phyloP scores from a whole-genome alignment of 2,113 vertebrate genomes.

The Indicator maculatus region DNA sequence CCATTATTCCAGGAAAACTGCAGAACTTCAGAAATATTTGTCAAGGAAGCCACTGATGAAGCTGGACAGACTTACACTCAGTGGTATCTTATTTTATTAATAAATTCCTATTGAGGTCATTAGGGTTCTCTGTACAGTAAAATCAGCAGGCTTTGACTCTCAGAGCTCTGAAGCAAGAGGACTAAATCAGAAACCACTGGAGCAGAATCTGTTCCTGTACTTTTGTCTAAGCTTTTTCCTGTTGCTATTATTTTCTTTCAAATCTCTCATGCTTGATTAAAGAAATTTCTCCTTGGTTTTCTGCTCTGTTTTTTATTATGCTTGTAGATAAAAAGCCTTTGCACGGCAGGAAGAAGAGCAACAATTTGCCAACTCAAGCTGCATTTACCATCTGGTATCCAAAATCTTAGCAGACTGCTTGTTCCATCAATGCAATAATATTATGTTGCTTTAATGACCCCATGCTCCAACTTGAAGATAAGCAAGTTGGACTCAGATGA shows the following conservation, averaged over 20 bases:
- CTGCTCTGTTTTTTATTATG: conserved; percentile 39
- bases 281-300: conserved; percentile 39
- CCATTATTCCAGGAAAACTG: background rate
- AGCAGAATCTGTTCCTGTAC: background rate
- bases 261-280: conserved; percentile 51
- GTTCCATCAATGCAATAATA: conserved; percentile 38
- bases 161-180: background rate
- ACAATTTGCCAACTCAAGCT: conserved; percentile 68
- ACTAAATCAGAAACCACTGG: conserved; percentile 19
- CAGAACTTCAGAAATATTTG: background rate
- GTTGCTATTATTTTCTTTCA: conserved; percentile 19
- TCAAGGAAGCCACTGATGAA: background rate
- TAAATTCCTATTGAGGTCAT: background rate
- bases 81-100: conserved; percentile 12
- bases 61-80: background rate
- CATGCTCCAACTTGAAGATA: conserved; percentile 21
- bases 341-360: conserved; percentile 64
- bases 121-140: background rate
- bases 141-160: background rate
- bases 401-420: conserved; percentile 48
- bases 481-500: conserved; percentile 42
- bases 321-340: conserved; percentile 53
- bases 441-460: conserved; percentile 32
- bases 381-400: conserved; percentile 62
- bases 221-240: background rate